Evolutionary conservation across 2,888 invertebrate genomes (phyloP).

Genomic region (Dryomyza anilis): DNA sequence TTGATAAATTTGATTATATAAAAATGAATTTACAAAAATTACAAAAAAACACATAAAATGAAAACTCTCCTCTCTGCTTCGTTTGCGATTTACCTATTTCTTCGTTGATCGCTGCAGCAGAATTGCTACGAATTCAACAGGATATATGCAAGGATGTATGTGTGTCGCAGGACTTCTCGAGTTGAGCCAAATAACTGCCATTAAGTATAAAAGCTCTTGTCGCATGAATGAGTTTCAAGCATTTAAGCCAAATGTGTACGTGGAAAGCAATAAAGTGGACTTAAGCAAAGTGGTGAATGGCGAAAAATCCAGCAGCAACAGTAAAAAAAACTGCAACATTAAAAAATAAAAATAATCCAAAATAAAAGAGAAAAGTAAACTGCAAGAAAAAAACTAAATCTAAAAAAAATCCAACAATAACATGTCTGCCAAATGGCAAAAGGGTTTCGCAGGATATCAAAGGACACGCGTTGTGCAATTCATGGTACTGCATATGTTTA

Average conservation of each 20-base stretch:
- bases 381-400: neutral
- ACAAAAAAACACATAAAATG: no score
- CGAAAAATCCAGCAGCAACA: no score
- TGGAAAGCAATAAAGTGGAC: slow-evolving; percentile 45
- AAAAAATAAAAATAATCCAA: neutral
- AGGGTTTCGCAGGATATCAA: neutral
- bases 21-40: no score
- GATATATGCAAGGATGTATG: neutral
- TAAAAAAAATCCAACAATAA: neutral
- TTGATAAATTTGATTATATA: no score
- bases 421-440: neutral
- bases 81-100: no score
- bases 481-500: slow-evolving; percentile 23
- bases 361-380: neutral
- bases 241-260: slow-evolving; percentile 47
- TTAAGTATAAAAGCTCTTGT: slow-evolving; percentile 53
- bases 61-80: no score
- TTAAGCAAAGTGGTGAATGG: no score
- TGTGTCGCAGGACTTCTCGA: neutral
- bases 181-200: slow-evolving; percentile 46
- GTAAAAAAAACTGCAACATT: slow-evolving; percentile 22
- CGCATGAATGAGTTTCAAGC: slow-evolving; percentile 47
- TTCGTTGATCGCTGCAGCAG: neutral
- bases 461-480: slow-evolving; percentile 11
- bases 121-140: neutral